Evolutionary conservation across 2,797 vertebrate genomes (phyloP), one percentile per base, ranked within the genome.

Genomic region (Enteromius trimaculatus): DNA sequence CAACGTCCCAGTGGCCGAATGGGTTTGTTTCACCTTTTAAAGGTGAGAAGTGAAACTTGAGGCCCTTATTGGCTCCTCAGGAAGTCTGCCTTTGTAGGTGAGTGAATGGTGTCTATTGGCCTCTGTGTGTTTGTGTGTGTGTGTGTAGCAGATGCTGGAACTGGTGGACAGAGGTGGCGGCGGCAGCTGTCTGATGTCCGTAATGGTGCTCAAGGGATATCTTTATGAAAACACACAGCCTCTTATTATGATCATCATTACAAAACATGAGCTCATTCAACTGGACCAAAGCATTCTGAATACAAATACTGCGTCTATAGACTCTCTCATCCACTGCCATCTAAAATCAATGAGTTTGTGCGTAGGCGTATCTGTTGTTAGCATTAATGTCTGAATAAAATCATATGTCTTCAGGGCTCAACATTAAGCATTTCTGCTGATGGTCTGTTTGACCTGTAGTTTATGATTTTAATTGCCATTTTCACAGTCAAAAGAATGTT

Each of bases 221-320:
- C 70, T 79, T 76, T 81, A 80, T 80, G 62, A 80, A 75, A 82
- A 80, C 66, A 81, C 55, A 85, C 80, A 81, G 49, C 77, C 72
- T 84, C 84, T 84, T 85, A 89, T 88, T 88, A 70, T 51, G 19
- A 44, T 69, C 85, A 72, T 87, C 29, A 76, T 84, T 81, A 75
- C 80, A 44, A 80, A 58, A 68, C 76, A 72, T 53, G 29, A 75
- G 65, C 81, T 80, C 44, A 64, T 62, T 72, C 77, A 47, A 69
- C 62, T 66, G 62, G 64, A 85, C 62, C 37, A 60, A 21, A 78
- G 23, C 62, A 55, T 58, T 75, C 39, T 42, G 70, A 65, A 88
- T 82, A 84, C 84, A 81, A 75, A 84, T 71, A 21, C 21, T 81
- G 6, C 26, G 1, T 42, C 69, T 58, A 37, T n/a, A 75, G 62